Evolutionary conservation across 2,797 vertebrate species (phyloP), one percentile per base, ranked within the genome.

Genomic region (Poliocrania exsul): DNA sequence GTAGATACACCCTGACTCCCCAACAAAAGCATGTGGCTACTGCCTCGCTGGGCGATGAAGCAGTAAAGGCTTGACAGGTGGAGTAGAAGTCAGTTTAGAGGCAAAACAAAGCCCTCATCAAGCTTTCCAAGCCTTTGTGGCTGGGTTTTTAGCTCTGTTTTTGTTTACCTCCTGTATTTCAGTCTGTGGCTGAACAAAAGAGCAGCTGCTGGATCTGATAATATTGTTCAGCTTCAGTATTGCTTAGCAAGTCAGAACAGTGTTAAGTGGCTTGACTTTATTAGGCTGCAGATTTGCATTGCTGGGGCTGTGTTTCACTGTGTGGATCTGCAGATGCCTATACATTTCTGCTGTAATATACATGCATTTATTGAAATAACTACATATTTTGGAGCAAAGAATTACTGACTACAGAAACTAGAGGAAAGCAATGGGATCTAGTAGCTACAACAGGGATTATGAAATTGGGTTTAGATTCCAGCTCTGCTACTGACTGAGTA

Each of bases 151-250:
- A 50, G 58, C 73, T 88, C 19, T 1, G 2, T 9, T 86, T 84
- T 81, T 94, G 88, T 95, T 92, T 75, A 29, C 73, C 51, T 83
- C 54, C 62, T 49, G 47, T n/a, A 40, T 83, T 90, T 86, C 80
- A 94, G 82, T 65, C 93, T 14, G 61, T 78, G 80, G 74, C 73
- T 60, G 93, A 84, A 70, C 88, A 82, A 35, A 95, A 67, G 81
- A 93, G 71, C 95, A 96, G 94, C 90, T 88, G 88, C 86, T 81
- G 90, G 62, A 77, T 92, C 73, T 88, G 86, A 56, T 66, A 26
- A 10, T 25, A 16, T 6, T 60, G 80, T 47, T 82, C 66, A 90
- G 82, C 65, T 66, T 54, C 7, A 9, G 21, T 49, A 46, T 0
- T 78, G 80, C 82, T 56, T 60, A 56, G 70, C 33, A 88, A 66